Evolutionary conservation across 2,113 vertebrate genomes (phyloP), one percentile per base, ranked within the genome.

Genomic region (Heterochromis multidens): DNA sequence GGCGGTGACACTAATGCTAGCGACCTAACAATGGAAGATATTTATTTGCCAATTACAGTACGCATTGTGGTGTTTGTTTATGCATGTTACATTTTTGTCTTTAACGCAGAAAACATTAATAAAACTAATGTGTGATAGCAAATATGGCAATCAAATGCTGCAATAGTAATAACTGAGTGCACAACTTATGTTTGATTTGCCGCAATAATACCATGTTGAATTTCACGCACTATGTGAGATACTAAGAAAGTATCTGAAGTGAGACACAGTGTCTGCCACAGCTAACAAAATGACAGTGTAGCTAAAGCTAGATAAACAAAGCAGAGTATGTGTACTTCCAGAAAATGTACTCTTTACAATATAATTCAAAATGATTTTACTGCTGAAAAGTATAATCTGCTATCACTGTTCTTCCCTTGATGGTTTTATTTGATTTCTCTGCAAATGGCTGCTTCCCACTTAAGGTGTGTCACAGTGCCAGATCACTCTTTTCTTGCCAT

Each of bases 351-450:
- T n/a, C 3, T 54, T 60, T 46, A 19, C 11, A 80, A 81, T 81
- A 25, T 16, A 35, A 61, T 82, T 78, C 59, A 12, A 43, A 83
- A 76, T 58, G 76, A 85, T 61, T 65, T 60, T 11, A 9, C 25
- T 17, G 10, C 46, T 74, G 33, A 37, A 78, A 74, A 52, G 72
- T 62, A 8, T 62, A 52, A 83, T 77, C 10, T 60, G 43, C 35
- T 29, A 16, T 60, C 25, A 60, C 72, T 21, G 10, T 40, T 77
- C 43, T 60, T 43, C 40, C 14, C n/a, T 54, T 43, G n/a, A 82
- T 86, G 61, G 76, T 33, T 87, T 87, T 49, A 85, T 90, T 85
- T 85, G 77, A 88, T 89, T 37, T 72, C 23, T 56, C 81, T 90
- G n/a, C 46, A 90, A 87, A 92, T 89, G 74, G 33, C 84, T 87